Percentiles rank a stretch among this genome's conserved stretches.
These are phyloP conservation scores for Hydrocynus forskahlii DNA, from an alignment of 2,797 vertebrate genomes.

Conservation along the genomic window DNA sequence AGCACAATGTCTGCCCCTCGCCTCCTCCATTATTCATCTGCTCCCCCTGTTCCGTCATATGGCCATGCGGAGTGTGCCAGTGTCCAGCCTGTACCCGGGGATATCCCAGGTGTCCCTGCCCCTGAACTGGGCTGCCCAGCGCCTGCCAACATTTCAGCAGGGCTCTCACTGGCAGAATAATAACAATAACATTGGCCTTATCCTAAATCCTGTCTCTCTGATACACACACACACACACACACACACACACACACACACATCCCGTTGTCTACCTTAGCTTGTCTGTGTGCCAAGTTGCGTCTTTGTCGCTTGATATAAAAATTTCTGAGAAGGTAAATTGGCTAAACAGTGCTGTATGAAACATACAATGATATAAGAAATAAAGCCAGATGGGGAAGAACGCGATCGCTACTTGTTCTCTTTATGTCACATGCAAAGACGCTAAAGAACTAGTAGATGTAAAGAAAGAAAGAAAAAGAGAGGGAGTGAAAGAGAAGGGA, in stretches of 20 bases:
- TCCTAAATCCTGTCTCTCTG: slow-evolving; percentile 25
- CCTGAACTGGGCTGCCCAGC: slow-evolving; percentile 27
- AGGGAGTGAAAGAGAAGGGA: slow-evolving; percentile 49
- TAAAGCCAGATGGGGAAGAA: not conserved
- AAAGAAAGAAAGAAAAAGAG: not conserved
- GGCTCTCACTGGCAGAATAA: slow-evolving; percentile 33
- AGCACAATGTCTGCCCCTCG: slow-evolving; percentile 48
- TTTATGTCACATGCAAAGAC: slow-evolving; percentile 14
- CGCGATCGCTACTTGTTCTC: slow-evolving; percentile 12
- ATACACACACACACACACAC: slow-evolving; percentile 39
- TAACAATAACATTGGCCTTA: slow-evolving; percentile 43
- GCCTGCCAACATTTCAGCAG: slow-evolving; percentile 50
- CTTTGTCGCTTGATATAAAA: slow-evolving; percentile 29
- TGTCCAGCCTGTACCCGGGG: slow-evolving; percentile 35
- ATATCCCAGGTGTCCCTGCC: slow-evolving; percentile 56
- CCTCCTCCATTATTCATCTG: slow-evolving; percentile 69
- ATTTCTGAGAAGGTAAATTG: not conserved
- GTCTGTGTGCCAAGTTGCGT: slow-evolving; percentile 40
- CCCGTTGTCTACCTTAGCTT: slow-evolving; percentile 45
- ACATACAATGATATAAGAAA: not conserved
- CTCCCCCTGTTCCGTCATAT: slow-evolving; percentile 62
- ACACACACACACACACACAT: slow-evolving; percentile 38
- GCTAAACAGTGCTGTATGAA: slow-evolving; percentile 7
- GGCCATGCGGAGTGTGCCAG: slow-evolving; percentile 47
- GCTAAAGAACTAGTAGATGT: slow-evolving; percentile 1